phyloP scores from a whole-genome alignment of 2,888 invertebrate species.

The Mylabris sibirica region DNA sequence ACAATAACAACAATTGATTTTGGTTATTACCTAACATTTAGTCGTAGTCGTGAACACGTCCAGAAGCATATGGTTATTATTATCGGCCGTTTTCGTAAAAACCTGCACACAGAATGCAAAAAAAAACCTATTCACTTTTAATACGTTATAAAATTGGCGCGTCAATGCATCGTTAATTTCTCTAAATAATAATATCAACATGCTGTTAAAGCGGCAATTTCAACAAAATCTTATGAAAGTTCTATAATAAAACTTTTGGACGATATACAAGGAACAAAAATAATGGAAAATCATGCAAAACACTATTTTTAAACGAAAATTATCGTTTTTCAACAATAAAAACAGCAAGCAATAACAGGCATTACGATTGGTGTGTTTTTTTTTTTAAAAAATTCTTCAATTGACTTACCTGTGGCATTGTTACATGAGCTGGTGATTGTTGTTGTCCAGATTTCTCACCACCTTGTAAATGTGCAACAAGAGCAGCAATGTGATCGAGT shows the following conservation, averaged over 20 bases:
- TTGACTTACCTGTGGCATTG: conserved; percentile 73
- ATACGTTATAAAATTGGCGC: conserved; percentile 10
- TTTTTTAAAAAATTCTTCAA: too few species aligned
- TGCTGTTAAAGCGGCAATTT: background rate
- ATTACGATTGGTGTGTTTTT: conserved; percentile 25
- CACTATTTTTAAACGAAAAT: conserved; percentile 17
- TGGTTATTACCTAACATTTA: conserved; percentile 58
- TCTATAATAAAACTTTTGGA: background rate
- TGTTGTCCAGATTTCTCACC: conserved; percentile 72
- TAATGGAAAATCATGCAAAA: conserved; percentile 22
- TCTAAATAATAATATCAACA: conserved; percentile 1
- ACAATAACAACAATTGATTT: background rate
- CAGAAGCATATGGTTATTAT: conserved; percentile 58
- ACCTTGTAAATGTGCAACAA: conserved; percentile 88
- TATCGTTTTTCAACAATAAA: conserved; percentile 9
- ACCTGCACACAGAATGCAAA: conserved; percentile 55
- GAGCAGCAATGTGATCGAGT: conserved; percentile 90
- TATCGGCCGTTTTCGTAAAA: conserved; percentile 56
- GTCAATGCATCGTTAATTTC: conserved; percentile 6
- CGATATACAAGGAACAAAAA: too few species aligned
- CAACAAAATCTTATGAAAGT: background rate
- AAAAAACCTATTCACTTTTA: conserved; percentile 27
- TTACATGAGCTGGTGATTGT: conserved; percentile 66
- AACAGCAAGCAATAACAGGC: conserved; percentile 35
- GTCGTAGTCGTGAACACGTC: conserved; percentile 54